Evolutionary conservation across 2,113 vertebrate species (phyloP).

Genomic region (Perccottus glenii): DNA sequence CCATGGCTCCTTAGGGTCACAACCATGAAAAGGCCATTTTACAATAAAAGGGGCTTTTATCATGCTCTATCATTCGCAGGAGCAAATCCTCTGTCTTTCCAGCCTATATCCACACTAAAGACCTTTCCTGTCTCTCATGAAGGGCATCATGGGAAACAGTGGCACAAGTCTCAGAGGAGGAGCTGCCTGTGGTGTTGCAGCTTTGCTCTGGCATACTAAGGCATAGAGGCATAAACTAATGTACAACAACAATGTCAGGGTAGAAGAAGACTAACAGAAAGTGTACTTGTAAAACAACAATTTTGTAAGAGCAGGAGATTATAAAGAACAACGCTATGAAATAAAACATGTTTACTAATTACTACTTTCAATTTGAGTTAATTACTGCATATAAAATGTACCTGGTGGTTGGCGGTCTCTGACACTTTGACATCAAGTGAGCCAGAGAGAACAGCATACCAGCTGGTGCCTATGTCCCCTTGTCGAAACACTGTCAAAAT

Average conservation of each 20-base stretch:
- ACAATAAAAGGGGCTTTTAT: slow-evolving; percentile 55
- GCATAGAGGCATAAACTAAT: slow-evolving; percentile 27
- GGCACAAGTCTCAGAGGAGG: slow-evolving; percentile 19
- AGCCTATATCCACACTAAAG: slow-evolving; percentile 13
- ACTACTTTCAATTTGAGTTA: not conserved
- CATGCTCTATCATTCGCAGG: slow-evolving; percentile 35
- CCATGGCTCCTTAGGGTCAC: slow-evolving; percentile 45
- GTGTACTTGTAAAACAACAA: slow-evolving; percentile 5
- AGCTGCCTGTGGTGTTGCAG: slow-evolving; percentile 30
- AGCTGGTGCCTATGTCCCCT: slow-evolving; percentile 96
- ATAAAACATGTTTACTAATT: not conserved
- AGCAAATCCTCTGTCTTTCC: slow-evolving; percentile 41
- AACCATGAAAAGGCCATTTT: slow-evolving; percentile 51
- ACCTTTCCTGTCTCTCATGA: slow-evolving; percentile 28
- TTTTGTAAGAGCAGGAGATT: not conserved
- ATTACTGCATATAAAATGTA: slow-evolving; percentile 53
- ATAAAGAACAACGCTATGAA: not conserved
- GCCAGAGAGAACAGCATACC: slow-evolving; percentile 96
- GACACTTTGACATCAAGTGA: slow-evolving; percentile 98
- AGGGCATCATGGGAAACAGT: slow-evolving; percentile 1
- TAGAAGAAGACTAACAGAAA: slow-evolving; percentile 1
- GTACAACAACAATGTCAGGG: slow-evolving; percentile 35
- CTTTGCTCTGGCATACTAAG: slow-evolving; percentile 40
- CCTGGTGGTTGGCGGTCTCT: slow-evolving; percentile 97
- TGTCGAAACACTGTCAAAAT: slow-evolving; percentile 90